These are phyloP conservation scores for Dynastes hyllus DNA, from an alignment of 2,888 invertebrate species.

Conservation along the genomic window DNA sequence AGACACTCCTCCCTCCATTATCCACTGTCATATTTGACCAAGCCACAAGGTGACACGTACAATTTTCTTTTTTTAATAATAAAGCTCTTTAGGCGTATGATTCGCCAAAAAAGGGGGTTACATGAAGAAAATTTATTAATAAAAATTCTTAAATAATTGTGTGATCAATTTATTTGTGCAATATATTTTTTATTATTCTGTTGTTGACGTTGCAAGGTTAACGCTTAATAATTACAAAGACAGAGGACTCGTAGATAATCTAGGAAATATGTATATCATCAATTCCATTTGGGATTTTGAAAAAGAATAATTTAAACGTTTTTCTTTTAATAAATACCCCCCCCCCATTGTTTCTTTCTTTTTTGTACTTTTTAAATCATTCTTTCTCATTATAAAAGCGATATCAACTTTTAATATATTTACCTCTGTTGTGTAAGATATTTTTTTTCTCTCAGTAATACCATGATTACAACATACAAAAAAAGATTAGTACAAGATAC, in stretches of 20 bases:
- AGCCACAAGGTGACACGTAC: no score
- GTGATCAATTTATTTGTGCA: constrained; percentile 40
- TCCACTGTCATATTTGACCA: constrained; percentile 36
- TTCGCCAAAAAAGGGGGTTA: not conserved
- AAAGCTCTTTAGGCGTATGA: not conserved
- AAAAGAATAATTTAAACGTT: not conserved
- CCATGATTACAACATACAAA: no score
- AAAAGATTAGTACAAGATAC: no score
- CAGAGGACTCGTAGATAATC: not conserved
- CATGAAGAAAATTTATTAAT: constrained; percentile 6
- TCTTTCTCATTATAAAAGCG: no score
- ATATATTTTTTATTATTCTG: constrained; percentile 1
- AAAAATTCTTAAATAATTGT: constrained; percentile 22
- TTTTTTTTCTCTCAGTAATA: no score
- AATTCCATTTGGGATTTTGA: not conserved
- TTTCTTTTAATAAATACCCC: no score
- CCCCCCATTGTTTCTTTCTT: no score
- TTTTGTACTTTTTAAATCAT: no score
- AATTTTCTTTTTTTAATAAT: not conserved
- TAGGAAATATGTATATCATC: not conserved
- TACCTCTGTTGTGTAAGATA: no score
- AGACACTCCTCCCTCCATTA: constrained; percentile 11
- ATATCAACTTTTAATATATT: no score
- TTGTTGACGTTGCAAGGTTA: not conserved
- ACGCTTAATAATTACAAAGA: not conserved